Base-by-base conservation (phyloP, 2,113 vertebrate genomes). In the Protobothrops flavoviridis region DNA sequence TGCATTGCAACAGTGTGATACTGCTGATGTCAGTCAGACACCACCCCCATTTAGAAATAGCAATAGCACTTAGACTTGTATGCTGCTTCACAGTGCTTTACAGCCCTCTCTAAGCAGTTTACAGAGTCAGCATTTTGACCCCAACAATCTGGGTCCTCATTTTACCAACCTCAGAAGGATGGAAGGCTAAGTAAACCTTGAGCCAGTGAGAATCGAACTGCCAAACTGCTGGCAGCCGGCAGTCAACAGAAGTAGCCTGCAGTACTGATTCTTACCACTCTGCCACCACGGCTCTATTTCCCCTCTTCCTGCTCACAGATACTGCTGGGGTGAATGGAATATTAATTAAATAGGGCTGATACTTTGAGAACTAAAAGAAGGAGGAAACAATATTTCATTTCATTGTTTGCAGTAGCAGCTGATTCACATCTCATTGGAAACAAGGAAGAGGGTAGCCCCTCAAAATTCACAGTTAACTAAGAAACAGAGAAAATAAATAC, bases 381-480 rank as follows among this genome's bases (percentile, higher is more conserved):
- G 93, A 94, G 50, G 61, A 2, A 94, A 7, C 9, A 85, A 92
- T 1, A 0, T 29, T 87, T 94, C 93, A 81, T 26, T 69, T 90
- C 45, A 61, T 43, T 86, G 55, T 92, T 21, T 88, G 88, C 50
- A 86, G 2, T 9, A 94, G 85, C 56, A 94, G 53, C 86, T 95
- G 85, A 90, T 23, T 85, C 56, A 91, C 93, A 94, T 2, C 24
- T 93, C 59, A 74, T 1, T 89, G 5, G 1, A 50, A 86, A 57
- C 74, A 92, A 64, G 94, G 92, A 91, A 33, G 21, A 85, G 90
- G 20, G 87, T 81, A 91, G 15, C 13, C 15, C 74, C 69, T 5
- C 92, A 48, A 55, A 81, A 93, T 91, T 91, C 88, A 91, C 52
- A 74, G 55, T n/a, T 81, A 89, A 93, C 57, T 23, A 93, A 90